phyloP scores from a whole-genome alignment of 2,113 vertebrate genomes.

The Gymnogyps californianus region DNA sequence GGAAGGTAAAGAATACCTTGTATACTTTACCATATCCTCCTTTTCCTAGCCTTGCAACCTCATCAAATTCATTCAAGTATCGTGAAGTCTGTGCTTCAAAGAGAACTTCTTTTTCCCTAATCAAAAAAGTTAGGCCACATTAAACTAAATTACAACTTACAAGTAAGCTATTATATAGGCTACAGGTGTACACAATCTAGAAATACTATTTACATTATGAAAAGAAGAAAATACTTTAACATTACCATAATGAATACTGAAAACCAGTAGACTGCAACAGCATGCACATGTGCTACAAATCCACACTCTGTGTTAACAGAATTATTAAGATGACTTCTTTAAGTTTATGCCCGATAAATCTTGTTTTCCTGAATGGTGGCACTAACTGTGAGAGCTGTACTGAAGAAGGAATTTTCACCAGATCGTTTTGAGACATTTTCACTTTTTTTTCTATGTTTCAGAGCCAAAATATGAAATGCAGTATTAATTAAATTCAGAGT shows the following conservation, averaged over 20 bases:
- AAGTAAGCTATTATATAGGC: not conserved
- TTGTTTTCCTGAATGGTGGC: not conserved
- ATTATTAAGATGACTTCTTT: not conserved
- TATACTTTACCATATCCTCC: conserved; percentile 94
- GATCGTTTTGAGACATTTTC: not conserved
- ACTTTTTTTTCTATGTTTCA: not conserved
- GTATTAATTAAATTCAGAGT: not conserved
- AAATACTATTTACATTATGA: not conserved
- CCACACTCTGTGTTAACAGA: not conserved
- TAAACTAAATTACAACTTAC: not conserved
- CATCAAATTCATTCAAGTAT: conserved; percentile 95
- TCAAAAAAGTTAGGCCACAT: not conserved
- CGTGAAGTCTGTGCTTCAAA: conserved; percentile 93
- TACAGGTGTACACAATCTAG: not conserved
- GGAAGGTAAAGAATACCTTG: conserved; percentile 76
- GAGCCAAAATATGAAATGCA: not conserved
- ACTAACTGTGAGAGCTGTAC: not conserved
- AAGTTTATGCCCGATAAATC: not conserved
- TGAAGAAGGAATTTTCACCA: not conserved
- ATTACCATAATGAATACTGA: not conserved
- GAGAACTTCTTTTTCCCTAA: conserved; percentile 82
- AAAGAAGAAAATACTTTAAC: not conserved
- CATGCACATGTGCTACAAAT: not conserved
- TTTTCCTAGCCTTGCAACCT: conserved; percentile 85
- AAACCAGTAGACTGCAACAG: not conserved